A percentile compares a stretch with the other conserved stretches of the same genome.
These are phyloP conservation scores for Oreortyx pictus DNA, from an alignment of 2,797 vertebrate genomes.

Conservation along the genomic window DNA sequence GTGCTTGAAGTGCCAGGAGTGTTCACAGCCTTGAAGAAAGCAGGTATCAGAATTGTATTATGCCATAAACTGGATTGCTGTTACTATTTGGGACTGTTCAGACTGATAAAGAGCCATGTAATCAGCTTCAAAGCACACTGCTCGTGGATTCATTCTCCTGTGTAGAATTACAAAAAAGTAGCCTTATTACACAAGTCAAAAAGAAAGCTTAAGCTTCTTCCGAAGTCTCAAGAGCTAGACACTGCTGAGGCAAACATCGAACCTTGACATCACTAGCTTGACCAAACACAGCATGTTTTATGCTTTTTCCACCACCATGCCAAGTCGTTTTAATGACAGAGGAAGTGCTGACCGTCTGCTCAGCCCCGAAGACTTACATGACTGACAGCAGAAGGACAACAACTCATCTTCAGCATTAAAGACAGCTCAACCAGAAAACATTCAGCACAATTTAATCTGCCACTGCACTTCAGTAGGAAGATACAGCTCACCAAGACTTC, in stretches of 20 bases:
- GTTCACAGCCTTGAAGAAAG: constrained; percentile 25
- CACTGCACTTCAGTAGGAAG: neutral
- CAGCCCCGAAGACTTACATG: neutral
- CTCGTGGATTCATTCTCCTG: neutral
- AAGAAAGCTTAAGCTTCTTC: neutral
- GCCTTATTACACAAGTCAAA: neutral
- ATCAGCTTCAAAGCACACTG: neutral
- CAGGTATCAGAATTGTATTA: neutral
- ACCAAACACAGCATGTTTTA: neutral
- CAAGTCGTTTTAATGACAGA: neutral
- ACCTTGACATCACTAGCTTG: neutral
- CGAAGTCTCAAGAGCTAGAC: neutral
- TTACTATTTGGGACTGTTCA: constrained; percentile 14
- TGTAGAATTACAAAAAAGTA: neutral
- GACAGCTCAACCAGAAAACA: neutral
- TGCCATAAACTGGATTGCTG: neutral
- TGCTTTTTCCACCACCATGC: neutral
- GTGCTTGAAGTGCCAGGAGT: neutral
- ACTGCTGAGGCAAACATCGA: neutral
- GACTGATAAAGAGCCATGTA: neutral
- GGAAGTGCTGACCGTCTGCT: neutral
- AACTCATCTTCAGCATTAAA: neutral
- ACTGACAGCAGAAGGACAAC: neutral
- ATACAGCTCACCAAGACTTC: neutral
- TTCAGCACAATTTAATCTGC: neutral